Conservation (phyloP, 2,113 vertebrate species). For the Cyanoderma ruficeps region DNA sequence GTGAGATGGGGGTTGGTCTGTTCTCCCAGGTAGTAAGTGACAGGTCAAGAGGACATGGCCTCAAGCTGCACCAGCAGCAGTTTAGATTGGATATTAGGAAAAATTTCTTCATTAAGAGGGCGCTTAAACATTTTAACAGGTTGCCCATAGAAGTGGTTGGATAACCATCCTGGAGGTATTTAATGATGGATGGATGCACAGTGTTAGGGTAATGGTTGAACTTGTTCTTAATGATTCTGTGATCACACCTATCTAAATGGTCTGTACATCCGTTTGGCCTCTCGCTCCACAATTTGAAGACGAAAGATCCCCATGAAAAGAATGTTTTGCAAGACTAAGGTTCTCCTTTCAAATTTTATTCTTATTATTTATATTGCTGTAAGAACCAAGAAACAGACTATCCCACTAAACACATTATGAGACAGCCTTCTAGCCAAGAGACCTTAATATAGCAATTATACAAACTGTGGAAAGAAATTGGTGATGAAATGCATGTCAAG, state of each 20-base stretch:
- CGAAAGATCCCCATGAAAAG: not conserved
- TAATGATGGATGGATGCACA: not conserved
- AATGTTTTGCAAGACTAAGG: not conserved
- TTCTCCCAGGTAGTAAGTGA: not conserved
- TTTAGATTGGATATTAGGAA: not conserved
- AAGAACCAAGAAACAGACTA: not conserved
- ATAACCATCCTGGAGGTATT: not conserved
- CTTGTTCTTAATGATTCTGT: not conserved
- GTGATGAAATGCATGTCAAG: not conserved
- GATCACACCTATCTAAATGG: not conserved
- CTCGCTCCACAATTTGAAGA: not conserved
- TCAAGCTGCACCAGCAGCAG: not conserved
- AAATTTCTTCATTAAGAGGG: not conserved
- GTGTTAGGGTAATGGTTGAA: not conserved
- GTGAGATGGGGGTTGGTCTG: not conserved
- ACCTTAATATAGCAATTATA: not conserved
- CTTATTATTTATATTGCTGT: not conserved
- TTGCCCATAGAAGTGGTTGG: not conserved
- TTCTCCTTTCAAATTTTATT: not conserved
- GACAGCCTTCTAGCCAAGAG: not conserved
- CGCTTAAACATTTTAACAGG: not conserved
- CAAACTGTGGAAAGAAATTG: not conserved
- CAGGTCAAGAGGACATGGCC: not conserved
- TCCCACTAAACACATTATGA: not conserved
- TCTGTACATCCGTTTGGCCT: not conserved